phyloP scores from a whole-genome alignment of 2,888 invertebrate species.

The Aspidapion aeneum region DNA sequence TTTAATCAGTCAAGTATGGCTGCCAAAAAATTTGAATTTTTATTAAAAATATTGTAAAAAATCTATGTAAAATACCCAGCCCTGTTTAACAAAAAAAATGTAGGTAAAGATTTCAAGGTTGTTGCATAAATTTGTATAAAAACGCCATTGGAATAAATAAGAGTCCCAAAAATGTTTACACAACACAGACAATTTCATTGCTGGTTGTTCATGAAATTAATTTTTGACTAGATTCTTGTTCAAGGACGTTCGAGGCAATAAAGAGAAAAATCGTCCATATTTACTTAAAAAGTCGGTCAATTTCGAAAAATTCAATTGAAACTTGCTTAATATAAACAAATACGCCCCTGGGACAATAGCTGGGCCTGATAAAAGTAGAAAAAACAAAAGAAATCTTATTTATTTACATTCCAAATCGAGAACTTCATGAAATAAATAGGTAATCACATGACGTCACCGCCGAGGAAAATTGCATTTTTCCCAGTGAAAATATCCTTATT shows the following conservation, averaged over 20 bases:
- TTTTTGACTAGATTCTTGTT: slow-evolving; percentile 26
- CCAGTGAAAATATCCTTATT: not conserved
- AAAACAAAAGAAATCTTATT: slow-evolving; percentile 31
- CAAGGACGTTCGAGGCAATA: slow-evolving; percentile 38
- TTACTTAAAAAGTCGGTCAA: slow-evolving; percentile 31
- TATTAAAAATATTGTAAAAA: no score
- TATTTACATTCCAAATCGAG: slow-evolving; percentile 43
- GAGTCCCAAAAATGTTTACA: not conserved
- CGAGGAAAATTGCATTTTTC: slow-evolving; percentile 12
- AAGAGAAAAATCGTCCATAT: slow-evolving; percentile 28
- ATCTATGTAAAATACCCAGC: not conserved
- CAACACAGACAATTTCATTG: not conserved
- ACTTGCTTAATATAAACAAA: slow-evolving; percentile 9
- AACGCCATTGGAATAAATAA: not conserved
- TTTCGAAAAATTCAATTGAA: slow-evolving; percentile 29
- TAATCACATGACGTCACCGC: slow-evolving; percentile 48
- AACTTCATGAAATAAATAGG: slow-evolving; percentile 43
- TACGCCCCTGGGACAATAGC: not conserved
- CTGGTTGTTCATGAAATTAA: not conserved
- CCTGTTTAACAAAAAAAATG: not conserved
- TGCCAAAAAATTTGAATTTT: no score
- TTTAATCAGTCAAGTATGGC: no score
- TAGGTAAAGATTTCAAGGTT: not conserved
- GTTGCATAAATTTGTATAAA: not conserved
- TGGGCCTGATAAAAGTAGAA: slow-evolving; percentile 4